These are phyloP conservation scores for Liopterus haemorrhoidalis DNA, from an alignment of 2,888 invertebrate genomes.

Conservation along the genomic window DNA sequence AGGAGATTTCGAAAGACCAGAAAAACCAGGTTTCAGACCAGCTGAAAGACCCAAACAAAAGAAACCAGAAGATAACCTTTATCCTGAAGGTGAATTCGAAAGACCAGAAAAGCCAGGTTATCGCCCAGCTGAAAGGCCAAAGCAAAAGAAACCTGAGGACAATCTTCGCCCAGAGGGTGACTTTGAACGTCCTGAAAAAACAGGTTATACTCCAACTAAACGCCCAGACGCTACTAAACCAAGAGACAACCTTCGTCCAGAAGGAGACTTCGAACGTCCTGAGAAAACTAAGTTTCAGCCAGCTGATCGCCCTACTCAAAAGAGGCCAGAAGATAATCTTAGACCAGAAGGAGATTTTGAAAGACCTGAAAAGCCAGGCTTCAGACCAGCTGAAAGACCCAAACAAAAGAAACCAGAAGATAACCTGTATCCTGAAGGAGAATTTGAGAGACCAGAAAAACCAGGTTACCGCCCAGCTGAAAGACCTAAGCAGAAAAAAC, in stretches of 20 bases:
- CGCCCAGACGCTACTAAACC: constrained; percentile 43
- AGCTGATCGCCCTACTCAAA: constrained; percentile 44
- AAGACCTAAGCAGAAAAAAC: constrained; percentile 49
- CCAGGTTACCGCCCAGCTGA: constrained; percentile 51
- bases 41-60: constrained; percentile 45
- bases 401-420: constrained; percentile 39
- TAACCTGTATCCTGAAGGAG: constrained; percentile 40
- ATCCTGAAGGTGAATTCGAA: constrained; percentile 54
- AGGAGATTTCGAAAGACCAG: constrained; percentile 41
- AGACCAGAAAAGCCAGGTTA: constrained; percentile 44
- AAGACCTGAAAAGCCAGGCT: constrained; percentile 42
- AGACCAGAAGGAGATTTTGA: constrained; percentile 48
- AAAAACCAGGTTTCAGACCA: constrained; percentile 37
- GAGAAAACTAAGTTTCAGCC: constrained; percentile 43
- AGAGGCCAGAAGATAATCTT: constrained; percentile 48
- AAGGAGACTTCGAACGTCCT: constrained; percentile 41
- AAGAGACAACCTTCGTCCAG: constrained; percentile 38
- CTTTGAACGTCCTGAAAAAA: constrained; percentile 43
- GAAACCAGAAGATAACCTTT: constrained; percentile 48
- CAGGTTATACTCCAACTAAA: constrained; percentile 45
- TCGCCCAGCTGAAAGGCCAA: constrained; percentile 48
- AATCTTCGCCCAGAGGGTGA: constrained; percentile 57
- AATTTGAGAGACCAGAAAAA: constrained; percentile 48
- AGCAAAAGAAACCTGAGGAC: constrained; percentile 53
- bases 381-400: constrained; percentile 45